Evolutionary conservation across 2,888 invertebrate genomes (phyloP).

Genomic region (Cistogaster globosa): DNA sequence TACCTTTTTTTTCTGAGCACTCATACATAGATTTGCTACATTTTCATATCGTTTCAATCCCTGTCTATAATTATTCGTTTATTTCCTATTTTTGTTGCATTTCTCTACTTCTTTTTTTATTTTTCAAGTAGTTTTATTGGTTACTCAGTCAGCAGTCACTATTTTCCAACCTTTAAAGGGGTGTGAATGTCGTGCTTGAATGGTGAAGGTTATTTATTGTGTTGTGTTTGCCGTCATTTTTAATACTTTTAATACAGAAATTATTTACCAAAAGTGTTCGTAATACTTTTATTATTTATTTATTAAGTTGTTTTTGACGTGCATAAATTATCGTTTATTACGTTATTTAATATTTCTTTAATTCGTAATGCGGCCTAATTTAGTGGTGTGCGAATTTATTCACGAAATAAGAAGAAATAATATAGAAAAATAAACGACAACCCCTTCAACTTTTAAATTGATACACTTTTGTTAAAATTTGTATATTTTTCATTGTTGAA

Average conservation of each 20-base stretch:
- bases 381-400: too few species aligned
- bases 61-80: slow-evolving; percentile 17
- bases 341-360: not conserved
- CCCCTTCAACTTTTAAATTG: too few species aligned
- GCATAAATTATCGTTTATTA: slow-evolving; percentile 1
- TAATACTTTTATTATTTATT: not conserved
- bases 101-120: not conserved
- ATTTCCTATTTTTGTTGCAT: slow-evolving; percentile 12
- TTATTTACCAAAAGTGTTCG: slow-evolving; percentile 29
- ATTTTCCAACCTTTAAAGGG: slow-evolving; percentile 55
- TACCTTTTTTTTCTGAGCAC: not conserved
- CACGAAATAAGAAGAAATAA: too few species aligned
- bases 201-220: slow-evolving; percentile 45
- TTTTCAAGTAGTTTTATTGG: not conserved
- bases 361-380: too few species aligned
- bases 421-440: too few species aligned
- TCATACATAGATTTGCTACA: too few species aligned
- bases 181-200: slow-evolving; percentile 59
- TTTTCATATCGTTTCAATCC: too few species aligned
- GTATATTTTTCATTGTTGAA: too few species aligned
- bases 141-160: slow-evolving; percentile 32
- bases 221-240: slow-evolving; percentile 61
- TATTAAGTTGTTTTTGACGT: not conserved
- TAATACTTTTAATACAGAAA: slow-evolving; percentile 53
- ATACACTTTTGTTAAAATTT: too few species aligned